Evolutionary conservation across 92 coral and sea anemone species (phyloP).

Genomic region (Actinostola sp.): DNA sequence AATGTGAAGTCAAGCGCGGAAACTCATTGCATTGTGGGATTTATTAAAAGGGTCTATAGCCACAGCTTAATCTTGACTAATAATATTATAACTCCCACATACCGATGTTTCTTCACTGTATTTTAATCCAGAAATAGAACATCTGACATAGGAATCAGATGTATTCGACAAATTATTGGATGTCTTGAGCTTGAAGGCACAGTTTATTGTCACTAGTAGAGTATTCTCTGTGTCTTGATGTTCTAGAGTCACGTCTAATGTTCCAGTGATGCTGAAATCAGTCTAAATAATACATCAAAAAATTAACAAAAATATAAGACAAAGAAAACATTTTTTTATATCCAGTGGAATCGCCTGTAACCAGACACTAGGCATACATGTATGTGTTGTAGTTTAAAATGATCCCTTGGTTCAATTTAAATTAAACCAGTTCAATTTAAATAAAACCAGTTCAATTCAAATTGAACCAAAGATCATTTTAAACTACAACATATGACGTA

Average conservation of each 20-base stretch:
- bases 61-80: background rate
- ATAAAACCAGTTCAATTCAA: no score
- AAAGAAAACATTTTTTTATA: background rate
- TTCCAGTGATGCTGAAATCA: slow-evolving; percentile 92
- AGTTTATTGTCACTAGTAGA: slow-evolving; percentile 76
- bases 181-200: slow-evolving; percentile 77
- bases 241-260: slow-evolving; percentile 76
- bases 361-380: no score
- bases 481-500: no score
- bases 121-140: slow-evolving; percentile 79
- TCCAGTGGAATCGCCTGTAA: no score
- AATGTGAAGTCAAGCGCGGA: no score
- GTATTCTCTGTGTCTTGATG: slow-evolving; percentile 79
- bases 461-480: no score
- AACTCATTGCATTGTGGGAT: no score
- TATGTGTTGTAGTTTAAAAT: no score
- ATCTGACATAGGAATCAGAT: slow-evolving; percentile 79
- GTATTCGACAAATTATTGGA: slow-evolving; percentile 64
- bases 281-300: slow-evolving; percentile 50
- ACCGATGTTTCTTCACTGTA: slow-evolving; percentile 83
- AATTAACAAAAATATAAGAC: background rate
- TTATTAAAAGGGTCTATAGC: no score
- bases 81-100: background rate
- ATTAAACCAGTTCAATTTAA: no score
- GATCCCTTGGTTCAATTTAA: no score